Conservation (phyloP, 2,888 invertebrate genomes). For the Coelogynopora nodosa region DNA sequence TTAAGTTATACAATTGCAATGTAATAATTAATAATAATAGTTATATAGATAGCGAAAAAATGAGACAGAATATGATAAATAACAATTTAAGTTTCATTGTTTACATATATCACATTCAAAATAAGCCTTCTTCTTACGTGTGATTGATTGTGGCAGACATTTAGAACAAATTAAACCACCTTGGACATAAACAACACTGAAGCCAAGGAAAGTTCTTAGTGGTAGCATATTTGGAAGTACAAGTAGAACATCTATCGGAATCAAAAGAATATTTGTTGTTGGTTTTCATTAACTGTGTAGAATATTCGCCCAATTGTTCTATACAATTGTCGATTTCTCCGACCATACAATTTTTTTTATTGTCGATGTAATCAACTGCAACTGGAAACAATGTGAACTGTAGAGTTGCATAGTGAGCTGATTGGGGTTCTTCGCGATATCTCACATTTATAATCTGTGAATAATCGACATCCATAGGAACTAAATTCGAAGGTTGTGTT, state of each 20-base stretch:
- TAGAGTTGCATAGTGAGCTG: too few relatives aligned
- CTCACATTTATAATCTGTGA: too few relatives aligned
- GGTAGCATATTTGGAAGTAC: not conserved
- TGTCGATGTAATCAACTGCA: too few relatives aligned
- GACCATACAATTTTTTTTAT: too few relatives aligned
- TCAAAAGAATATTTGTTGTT: not conserved
- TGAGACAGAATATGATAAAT: not conserved
- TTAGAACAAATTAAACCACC: not conserved
- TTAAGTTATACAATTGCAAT: not conserved
- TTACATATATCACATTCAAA: not conserved
- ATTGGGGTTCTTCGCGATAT: too few relatives aligned
- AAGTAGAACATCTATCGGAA: not conserved
- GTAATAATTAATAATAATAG: not conserved
- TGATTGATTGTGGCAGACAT: not conserved
- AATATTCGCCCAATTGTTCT: too few relatives aligned
- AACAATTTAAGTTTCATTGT: not conserved
- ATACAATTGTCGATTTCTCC: too few relatives aligned
- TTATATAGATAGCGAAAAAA: not conserved
- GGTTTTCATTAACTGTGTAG: not conserved
- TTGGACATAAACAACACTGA: not conserved
- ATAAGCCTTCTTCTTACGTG: not conserved
- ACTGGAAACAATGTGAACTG: too few relatives aligned
- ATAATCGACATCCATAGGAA: too few relatives aligned
- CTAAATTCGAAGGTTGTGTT: too few relatives aligned
- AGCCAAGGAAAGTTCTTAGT: not conserved